phyloP scores from a whole-genome alignment of 1,140 invertebrate species.

The Anastrepha obliqua region DNA sequence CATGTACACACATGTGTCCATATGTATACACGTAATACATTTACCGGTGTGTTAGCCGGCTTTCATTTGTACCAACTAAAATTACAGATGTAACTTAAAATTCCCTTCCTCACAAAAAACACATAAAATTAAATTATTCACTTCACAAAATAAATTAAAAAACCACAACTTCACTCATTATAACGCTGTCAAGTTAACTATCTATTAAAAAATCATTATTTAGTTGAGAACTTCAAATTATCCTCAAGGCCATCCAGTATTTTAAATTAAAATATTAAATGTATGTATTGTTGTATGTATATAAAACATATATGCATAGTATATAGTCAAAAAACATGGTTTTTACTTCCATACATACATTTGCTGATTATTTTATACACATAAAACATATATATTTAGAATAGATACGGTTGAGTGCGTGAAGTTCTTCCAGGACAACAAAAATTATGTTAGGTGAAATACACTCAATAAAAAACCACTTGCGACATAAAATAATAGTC shows the following conservation, averaged over 20 bases:
- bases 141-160: neutral
- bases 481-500: neutral
- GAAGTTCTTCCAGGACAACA: too few relatives aligned
- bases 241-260: neutral
- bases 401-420: too few relatives aligned
- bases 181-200: too few relatives aligned
- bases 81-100: neutral
- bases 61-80: neutral
- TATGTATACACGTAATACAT: too few relatives aligned
- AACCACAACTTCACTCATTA: neutral
- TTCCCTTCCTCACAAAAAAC: too few relatives aligned
- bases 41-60: neutral
- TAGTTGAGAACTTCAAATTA: neutral
- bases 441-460: neutral
- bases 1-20: too few relatives aligned
- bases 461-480: neutral
- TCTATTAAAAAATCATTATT: neutral
- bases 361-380: too few relatives aligned
- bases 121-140: neutral
- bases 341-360: neutral
- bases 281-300: neutral
- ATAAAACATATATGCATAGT: too few relatives aligned
- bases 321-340: neutral
- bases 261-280: neutral
- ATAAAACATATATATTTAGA: too few relatives aligned